Evolutionary conservation across 2,888 invertebrate species (phyloP).

Genomic region (Cenopis cana): DNA sequence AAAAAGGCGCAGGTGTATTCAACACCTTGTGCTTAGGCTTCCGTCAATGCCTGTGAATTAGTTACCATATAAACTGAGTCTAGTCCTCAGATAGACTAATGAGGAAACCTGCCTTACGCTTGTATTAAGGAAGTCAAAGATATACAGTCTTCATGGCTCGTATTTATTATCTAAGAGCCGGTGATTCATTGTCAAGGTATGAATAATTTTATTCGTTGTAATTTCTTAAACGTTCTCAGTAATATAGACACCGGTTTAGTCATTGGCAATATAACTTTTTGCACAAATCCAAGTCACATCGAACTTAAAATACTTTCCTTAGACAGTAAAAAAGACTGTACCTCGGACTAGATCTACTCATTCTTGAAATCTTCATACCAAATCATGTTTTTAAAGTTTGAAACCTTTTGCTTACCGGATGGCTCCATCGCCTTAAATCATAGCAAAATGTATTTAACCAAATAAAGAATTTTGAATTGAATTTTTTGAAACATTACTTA

Average conservation of each 20-base stretch:
- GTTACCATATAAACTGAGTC: conserved; percentile 55
- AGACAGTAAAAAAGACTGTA: background rate
- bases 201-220: conserved; percentile 46
- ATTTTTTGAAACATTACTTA: background rate
- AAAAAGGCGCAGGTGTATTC: conserved; percentile 68
- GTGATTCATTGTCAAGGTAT: conserved; percentile 35
- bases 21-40: conserved; percentile 77
- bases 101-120: conserved; percentile 15
- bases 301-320: background rate
- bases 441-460: too few species aligned
- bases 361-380: background rate
- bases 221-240: conserved; percentile 23
- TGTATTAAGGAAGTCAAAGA: conserved; percentile 61
- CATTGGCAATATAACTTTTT: conserved; percentile 8
- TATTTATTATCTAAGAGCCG: conserved; percentile 1
- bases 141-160: conserved; percentile 52
- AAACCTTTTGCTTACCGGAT: too few species aligned
- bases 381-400: background rate
- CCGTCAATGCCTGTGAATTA: conserved; percentile 71
- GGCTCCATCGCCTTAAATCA: too few species aligned
- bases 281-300: background rate
- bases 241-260: conserved; percentile 23
- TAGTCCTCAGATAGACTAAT: conserved; percentile 14
- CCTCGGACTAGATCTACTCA: too few species aligned
- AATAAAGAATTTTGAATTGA: too few species aligned